Evolutionary conservation across 2,797 vertebrate genomes (phyloP).

Genomic region (Eospalax fontanierii): DNA sequence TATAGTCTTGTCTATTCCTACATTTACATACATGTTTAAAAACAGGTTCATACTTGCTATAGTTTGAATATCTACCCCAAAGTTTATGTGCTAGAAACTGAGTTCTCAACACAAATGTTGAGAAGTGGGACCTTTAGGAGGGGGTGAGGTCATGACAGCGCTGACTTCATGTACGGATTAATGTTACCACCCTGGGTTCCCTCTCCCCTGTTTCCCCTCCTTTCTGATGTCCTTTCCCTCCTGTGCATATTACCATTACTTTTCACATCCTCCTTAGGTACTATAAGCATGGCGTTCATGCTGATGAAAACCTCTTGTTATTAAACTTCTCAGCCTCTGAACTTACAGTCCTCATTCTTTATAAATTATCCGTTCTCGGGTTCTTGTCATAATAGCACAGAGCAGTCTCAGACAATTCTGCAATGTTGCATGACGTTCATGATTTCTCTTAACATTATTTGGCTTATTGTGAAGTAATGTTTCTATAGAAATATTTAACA

Average conservation of each 20-base stretch:
- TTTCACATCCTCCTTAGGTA: neutral
- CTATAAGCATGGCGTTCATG: neutral
- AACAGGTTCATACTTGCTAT: neutral
- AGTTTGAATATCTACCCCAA: neutral
- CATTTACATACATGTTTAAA: conserved; percentile 1
- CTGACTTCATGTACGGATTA: neutral
- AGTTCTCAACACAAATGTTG: neutral
- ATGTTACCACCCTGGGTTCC: neutral
- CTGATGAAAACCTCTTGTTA: neutral
- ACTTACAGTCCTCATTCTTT: neutral
- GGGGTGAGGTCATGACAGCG: neutral
- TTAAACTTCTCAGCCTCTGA: neutral
- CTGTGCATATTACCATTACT: neutral
- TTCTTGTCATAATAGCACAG: neutral
- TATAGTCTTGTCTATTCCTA: conserved; percentile 8
- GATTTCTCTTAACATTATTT: conserved; percentile 9
- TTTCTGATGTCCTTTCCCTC: neutral
- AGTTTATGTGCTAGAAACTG: neutral
- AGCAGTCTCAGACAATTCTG: neutral
- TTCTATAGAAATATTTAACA: conserved; percentile 54
- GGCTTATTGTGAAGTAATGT: neutral
- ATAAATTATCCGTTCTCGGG: neutral
- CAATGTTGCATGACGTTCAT: neutral
- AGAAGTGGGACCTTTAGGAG: neutral
- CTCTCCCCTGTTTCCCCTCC: neutral